Conservation (phyloP, 2,113 vertebrate species). For the Bubalus kerabau region DNA sequence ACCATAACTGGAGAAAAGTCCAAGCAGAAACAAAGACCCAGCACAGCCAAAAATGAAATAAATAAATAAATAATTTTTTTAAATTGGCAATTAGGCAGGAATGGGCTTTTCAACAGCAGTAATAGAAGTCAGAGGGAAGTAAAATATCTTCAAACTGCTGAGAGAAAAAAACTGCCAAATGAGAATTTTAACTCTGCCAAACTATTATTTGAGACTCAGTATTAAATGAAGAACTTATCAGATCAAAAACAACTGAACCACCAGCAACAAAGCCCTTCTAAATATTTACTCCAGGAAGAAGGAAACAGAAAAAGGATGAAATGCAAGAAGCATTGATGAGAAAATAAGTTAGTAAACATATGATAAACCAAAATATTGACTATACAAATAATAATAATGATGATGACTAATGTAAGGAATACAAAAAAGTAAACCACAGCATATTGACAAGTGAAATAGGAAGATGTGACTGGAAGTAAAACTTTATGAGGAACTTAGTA, state of each 20-base stretch:
- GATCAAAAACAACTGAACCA: background rate
- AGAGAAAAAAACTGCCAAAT: background rate
- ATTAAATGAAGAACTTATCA: background rate
- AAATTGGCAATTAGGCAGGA: background rate
- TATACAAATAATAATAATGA: background rate
- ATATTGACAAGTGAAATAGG: background rate
- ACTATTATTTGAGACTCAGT: background rate
- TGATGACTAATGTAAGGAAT: background rate
- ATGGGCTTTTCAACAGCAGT: background rate
- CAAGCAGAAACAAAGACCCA: background rate
- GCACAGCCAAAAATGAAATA: background rate
- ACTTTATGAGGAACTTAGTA: background rate
- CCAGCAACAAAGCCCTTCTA: background rate
- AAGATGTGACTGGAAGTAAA: background rate
- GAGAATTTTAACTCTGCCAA: background rate
- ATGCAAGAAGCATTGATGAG: background rate
- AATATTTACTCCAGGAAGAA: constrained; percentile 3
- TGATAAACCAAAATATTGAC: background rate
- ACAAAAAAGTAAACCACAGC: background rate
- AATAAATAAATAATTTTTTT: fast-evolving
- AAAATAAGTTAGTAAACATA: background rate
- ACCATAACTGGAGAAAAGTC: background rate
- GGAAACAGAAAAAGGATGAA: background rate
- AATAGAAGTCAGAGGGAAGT: background rate
- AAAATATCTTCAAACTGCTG: background rate